A percentile compares a stretch with the other conserved stretches of the same genome.
phyloP scores from a whole-genome alignment of 2,888 invertebrate genomes.

The Ischnus inquisitorius region DNA sequence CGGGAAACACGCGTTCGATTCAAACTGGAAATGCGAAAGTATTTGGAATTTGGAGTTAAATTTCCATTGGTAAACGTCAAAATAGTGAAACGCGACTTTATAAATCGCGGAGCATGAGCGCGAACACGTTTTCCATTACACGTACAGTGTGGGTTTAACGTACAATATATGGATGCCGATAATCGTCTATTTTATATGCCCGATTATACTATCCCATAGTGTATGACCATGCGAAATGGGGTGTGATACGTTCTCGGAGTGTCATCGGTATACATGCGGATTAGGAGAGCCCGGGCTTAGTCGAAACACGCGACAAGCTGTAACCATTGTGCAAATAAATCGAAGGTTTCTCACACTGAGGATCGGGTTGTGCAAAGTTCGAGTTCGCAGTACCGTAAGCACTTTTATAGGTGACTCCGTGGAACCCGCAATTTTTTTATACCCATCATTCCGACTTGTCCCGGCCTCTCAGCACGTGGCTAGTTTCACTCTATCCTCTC shows the following conservation, averaged over 20 bases:
- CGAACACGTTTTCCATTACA: conserved; percentile 21
- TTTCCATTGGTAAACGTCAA: conserved; percentile 42
- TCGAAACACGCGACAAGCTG: too few species aligned
- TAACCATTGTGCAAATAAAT: too few species aligned
- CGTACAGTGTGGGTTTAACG: conserved; percentile 9
- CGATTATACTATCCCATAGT: conserved; percentile 54
- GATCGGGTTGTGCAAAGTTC: too few species aligned
- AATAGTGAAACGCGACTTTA: neutral
- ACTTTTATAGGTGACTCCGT: too few species aligned
- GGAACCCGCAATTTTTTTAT: too few species aligned
- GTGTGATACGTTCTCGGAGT: conserved; percentile 19
- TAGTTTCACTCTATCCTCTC: neutral
- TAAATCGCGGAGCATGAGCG: conserved; percentile 50
- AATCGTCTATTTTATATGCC: conserved; percentile 64
- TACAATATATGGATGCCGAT: conserved; percentile 39
- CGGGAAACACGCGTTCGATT: neutral
- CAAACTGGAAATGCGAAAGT: conserved; percentile 1
- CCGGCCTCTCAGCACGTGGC: conserved; percentile 26
- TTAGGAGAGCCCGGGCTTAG: too few species aligned
- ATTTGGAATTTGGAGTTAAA: conserved; percentile 49
- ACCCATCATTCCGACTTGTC: too few species aligned
- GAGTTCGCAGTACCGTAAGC: too few species aligned
- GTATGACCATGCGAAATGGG: conserved; percentile 34
- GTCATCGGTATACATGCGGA: conserved; percentile 24
- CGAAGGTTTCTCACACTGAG: too few species aligned